phyloP scores from a whole-genome alignment of 2,888 invertebrate species.

The Cerceris ruficornis region DNA sequence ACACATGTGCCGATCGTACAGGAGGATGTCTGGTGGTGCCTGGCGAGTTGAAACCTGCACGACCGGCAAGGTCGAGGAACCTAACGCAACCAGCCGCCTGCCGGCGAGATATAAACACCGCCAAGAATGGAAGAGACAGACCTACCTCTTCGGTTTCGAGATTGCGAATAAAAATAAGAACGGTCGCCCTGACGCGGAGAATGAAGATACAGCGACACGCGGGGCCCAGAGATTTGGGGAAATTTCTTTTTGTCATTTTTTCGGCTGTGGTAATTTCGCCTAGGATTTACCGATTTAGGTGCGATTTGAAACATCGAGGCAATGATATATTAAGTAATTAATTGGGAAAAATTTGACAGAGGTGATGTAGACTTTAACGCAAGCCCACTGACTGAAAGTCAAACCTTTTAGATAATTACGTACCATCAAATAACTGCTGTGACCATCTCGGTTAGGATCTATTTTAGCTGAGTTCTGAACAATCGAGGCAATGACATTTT shows the following conservation, averaged over 20 bases:
- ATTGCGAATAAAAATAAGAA: constrained; percentile 39
- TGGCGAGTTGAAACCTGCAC: constrained; percentile 75
- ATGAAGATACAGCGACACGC: constrained; percentile 42
- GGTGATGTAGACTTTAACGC: no score
- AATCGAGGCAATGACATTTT: no score
- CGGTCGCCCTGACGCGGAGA: constrained; percentile 15
- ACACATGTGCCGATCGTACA: constrained; percentile 14
- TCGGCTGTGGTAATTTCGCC: neutral
- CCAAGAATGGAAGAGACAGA: constrained; percentile 57
- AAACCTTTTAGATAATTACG: no score
- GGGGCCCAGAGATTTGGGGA: neutral
- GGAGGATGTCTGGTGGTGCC: constrained; percentile 44
- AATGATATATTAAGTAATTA: no score
- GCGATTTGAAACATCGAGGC: no score
- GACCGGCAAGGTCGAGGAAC: constrained; percentile 77
- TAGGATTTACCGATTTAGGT: no score
- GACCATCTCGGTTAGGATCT: no score
- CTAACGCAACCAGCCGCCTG: constrained; percentile 68
- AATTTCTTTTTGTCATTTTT: neutral
- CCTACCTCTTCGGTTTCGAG: constrained; percentile 55
- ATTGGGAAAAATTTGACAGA: no score
- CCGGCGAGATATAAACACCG: constrained; percentile 63
- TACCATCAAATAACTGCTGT: no score
- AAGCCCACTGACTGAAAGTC: no score
- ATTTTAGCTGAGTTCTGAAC: no score